These are phyloP conservation scores for Stramonita haemastoma DNA, from an alignment of 2,888 invertebrate species.

Conservation along the genomic window DNA sequence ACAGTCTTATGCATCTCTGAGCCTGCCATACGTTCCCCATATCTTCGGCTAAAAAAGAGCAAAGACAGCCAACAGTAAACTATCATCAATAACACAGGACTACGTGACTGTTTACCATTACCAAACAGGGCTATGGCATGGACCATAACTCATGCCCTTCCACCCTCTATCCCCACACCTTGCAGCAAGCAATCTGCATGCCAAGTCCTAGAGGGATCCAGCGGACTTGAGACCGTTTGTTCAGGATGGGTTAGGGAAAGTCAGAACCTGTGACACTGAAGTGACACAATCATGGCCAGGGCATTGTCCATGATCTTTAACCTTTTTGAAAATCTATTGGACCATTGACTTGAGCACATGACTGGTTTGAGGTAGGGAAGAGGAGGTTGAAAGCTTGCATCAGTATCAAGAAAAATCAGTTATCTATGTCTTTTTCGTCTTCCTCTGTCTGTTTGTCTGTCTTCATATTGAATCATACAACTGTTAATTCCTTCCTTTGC, in stretches of 20 bases:
- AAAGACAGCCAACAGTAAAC: not conserved
- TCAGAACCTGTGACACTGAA: not conserved
- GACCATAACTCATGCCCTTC: not conserved
- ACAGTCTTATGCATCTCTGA: too few relatives aligned
- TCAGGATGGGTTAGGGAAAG: not conserved
- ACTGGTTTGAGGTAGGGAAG: too few relatives aligned
- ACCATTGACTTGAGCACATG: not conserved
- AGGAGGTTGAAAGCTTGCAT: too few relatives aligned
- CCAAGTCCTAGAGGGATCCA: not conserved
- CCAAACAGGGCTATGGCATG: not conserved
- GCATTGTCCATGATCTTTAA: not conserved
- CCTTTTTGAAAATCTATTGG: constrained; percentile 1
- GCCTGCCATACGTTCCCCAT: too few relatives aligned
- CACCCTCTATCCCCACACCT: too few relatives aligned
- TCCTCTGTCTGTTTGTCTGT: too few relatives aligned
- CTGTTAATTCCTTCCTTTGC: too few relatives aligned
- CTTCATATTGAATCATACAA: too few relatives aligned
- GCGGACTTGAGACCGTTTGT: not conserved
- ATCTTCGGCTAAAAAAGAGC: too few relatives aligned
- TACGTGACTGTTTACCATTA: not conserved
- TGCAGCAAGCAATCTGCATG: not conserved
- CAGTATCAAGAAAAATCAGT: too few relatives aligned
- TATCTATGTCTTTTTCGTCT: too few relatives aligned
- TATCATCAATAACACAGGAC: not conserved
- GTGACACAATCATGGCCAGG: not conserved